phyloP scores from a whole-genome alignment of 2,888 invertebrate genomes.

The Drosophila flavopinicola region DNA sequence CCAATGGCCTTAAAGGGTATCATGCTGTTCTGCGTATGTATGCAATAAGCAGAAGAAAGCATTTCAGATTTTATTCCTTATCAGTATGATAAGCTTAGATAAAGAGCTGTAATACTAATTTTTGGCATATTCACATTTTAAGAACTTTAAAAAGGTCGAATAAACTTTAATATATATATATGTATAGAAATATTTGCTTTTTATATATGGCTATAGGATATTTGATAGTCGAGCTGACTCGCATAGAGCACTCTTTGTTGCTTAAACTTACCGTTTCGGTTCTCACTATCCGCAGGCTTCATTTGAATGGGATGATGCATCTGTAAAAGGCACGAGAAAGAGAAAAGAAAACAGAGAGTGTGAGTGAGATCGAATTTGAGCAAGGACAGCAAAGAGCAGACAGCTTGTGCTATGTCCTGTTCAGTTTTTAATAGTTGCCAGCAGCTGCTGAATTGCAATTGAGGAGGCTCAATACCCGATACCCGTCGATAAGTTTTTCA shows the following conservation, averaged over 20 bases:
- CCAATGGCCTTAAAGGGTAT: neutral
- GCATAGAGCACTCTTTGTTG: neutral
- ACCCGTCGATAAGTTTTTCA: conserved; percentile 11
- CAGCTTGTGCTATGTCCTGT: conserved; percentile 16
- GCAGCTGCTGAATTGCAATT: conserved; percentile 47
- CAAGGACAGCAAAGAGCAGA: conserved; percentile 38
- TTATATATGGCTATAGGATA: neutral
- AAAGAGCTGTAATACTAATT: no score
- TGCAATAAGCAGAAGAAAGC: neutral
- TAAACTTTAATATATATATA: neutral
- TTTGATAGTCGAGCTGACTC: neutral
- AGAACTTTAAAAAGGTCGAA: no score
- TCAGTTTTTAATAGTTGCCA: conserved; percentile 40
- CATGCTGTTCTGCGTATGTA: neutral
- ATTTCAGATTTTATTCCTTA: no score
- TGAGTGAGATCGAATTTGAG: conserved; percentile 8
- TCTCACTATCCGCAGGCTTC: conserved; percentile 99
- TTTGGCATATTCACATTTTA: no score
- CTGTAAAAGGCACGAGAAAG: conserved; percentile 88
- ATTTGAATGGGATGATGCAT: conserved; percentile 99
- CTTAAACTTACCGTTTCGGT: conserved; percentile 96
- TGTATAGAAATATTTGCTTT: no score
- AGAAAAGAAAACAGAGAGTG: conserved; percentile 17
- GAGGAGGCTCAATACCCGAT: conserved; percentile 17
- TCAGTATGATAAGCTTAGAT: no score